Evolutionary conservation across 2,113 vertebrate genomes (phyloP).

Genomic region (Alligator sinensis): DNA sequence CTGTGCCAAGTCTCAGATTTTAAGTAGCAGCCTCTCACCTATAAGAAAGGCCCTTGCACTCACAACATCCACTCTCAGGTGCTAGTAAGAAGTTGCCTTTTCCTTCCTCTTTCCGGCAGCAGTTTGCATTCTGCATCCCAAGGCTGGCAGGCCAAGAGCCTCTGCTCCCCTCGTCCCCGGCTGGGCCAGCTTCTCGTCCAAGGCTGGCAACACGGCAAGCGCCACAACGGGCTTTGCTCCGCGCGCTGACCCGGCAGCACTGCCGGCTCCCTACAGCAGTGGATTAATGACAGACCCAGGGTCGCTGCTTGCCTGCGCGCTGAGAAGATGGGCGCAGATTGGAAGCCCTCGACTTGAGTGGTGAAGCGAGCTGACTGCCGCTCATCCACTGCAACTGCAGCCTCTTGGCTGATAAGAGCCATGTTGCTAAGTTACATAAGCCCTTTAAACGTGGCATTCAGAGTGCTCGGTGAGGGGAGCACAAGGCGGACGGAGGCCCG

Average conservation of each 20-base stretch:
- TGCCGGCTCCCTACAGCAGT: not conserved
- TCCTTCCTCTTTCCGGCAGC: not conserved
- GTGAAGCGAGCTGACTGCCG: not conserved
- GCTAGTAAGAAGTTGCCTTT: too few relatives aligned
- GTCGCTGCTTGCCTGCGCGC: not conserved
- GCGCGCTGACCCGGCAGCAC: not conserved
- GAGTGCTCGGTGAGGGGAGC: not conserved
- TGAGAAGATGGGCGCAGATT: not conserved
- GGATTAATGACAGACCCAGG: not conserved
- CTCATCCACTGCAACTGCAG: slow-evolving; percentile 20
- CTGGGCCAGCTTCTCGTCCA: not conserved
- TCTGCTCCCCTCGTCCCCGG: not conserved
- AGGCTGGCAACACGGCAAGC: not conserved
- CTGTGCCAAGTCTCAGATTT: not conserved
- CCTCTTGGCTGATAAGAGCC: slow-evolving; percentile 24
- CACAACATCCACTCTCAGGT: not conserved
- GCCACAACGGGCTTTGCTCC: not conserved
- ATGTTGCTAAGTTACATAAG: slow-evolving; percentile 68
- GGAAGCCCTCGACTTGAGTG: not conserved
- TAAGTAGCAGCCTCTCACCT: not conserved
- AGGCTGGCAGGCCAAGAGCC: not conserved
- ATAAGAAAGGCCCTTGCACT: not conserved
- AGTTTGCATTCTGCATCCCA: not conserved
- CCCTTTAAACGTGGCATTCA: not conserved
- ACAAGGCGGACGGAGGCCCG: not conserved